Conservation (phyloP, 2,113 vertebrate species). For the Mirza zaza region DNA sequence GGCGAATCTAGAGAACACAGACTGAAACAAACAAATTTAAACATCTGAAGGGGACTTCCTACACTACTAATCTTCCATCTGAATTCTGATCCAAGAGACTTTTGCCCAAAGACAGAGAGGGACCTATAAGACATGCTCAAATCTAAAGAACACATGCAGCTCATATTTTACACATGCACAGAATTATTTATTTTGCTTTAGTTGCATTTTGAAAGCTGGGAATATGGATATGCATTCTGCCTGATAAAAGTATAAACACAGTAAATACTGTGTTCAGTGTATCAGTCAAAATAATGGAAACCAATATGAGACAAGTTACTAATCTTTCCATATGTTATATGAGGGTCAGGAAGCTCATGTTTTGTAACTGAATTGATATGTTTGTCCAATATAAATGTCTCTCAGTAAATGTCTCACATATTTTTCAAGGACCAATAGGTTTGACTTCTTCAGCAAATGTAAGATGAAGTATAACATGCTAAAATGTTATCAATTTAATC, state of each 20-base stretch:
- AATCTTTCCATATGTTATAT: neutral
- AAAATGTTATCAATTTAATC: neutral
- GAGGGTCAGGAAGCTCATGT: neutral
- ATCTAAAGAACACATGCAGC: neutral
- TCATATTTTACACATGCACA: neutral
- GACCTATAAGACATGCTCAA: neutral
- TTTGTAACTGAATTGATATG: neutral
- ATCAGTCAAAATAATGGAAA: neutral
- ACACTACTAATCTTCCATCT: neutral
- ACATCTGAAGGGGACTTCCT: neutral
- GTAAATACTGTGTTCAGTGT: neutral
- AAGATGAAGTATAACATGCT: neutral
- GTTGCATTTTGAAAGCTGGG: neutral
- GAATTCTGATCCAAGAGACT: neutral
- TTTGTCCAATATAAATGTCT: constrained; percentile 33
- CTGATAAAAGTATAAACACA: neutral
- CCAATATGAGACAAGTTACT: neutral
- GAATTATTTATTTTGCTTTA: neutral
- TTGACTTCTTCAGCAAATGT: neutral
- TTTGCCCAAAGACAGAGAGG: neutral
- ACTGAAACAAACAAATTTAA: neutral
- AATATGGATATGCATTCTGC: neutral
- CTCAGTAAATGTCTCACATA: neutral
- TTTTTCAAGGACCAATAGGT: neutral
- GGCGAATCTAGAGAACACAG: neutral